A percentile compares a stretch with the other conserved stretches of the same genome.
These are phyloP conservation scores for Origma solitaria DNA, from an alignment of 2,113 vertebrate species.

Conservation along the genomic window DNA sequence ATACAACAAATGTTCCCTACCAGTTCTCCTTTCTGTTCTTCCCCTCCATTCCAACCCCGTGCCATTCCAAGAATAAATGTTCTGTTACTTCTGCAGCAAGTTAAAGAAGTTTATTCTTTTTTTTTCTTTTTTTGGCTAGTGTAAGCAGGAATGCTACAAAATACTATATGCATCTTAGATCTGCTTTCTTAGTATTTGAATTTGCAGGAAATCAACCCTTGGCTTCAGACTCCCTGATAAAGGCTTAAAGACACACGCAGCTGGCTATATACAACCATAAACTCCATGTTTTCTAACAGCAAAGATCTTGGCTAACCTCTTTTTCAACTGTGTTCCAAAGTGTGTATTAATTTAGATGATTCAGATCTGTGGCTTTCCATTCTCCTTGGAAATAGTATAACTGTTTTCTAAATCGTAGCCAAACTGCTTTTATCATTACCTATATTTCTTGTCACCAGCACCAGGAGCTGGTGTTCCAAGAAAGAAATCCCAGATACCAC, in stretches of 20 bases:
- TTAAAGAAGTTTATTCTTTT: background rate
- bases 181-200: background rate
- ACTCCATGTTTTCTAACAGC: background rate
- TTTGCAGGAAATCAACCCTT: background rate
- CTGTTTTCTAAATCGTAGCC: background rate
- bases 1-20: background rate
- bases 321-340: conserved; percentile 14
- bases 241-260: background rate
- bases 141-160: background rate
- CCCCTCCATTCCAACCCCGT: background rate
- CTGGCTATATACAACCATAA: background rate
- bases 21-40: background rate
- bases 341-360: background rate
- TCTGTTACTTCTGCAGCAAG: background rate
- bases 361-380: background rate
- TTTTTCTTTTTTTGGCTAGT: background rate
- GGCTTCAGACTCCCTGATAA: background rate
- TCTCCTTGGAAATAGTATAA: conserved; percentile 17
- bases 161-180: background rate
- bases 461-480: background rate
- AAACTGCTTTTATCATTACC: background rate
- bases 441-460: background rate
- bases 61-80: background rate
- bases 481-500: background rate
- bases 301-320: conserved; percentile 26